Evolutionary conservation across 2,888 invertebrate species (phyloP), one percentile per base, ranked within the genome.

Genomic region (Augiades crinisus): DNA sequence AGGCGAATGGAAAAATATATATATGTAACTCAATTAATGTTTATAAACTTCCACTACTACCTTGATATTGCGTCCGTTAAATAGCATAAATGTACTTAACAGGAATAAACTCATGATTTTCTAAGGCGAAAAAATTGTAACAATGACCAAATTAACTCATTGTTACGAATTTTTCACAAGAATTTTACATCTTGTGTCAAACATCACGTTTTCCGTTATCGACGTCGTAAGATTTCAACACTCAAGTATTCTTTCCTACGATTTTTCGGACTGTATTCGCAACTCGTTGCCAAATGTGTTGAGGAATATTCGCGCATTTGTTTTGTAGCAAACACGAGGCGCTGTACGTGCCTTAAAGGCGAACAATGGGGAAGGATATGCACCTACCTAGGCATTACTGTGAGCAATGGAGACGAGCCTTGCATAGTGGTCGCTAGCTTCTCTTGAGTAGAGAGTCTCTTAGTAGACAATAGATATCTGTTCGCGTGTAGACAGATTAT

Each of bases 351-450:
- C 30, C 47, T 37, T 30, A 38, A 47, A 19, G 30, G 21, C 10
- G 34, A 47, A 47, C 47, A 47, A 47, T 47, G 37, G 47, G 36
- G 47, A 37, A 38, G 37, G 37, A 47, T 47, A 38, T 47, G 36
- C 37, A 46, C 46, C 46, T 46, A 46, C 46, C 46, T 46, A 46
- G 27, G 24, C 27, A 37, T 17, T 37, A 13, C 46, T 46, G 19
- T 46, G 46, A 46, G 46, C 36, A 46, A 46, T 27, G 36, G 46
- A 46, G 46, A 46, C 37, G 36, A 37, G 36, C 36, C 12, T 16
- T 46, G 46, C 46, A 46, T 46, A 46, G 34, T 31, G 43, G 34
- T 45, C 34, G 45, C 45, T 46, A 36, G 36, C 37, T 33, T 37
- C 46, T 44, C 22, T 46, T 16, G 36, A 19, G 36, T 37, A 17